Conservation (phyloP, 2,797 vertebrate genomes). For the Anniella stebbinsi region DNA sequence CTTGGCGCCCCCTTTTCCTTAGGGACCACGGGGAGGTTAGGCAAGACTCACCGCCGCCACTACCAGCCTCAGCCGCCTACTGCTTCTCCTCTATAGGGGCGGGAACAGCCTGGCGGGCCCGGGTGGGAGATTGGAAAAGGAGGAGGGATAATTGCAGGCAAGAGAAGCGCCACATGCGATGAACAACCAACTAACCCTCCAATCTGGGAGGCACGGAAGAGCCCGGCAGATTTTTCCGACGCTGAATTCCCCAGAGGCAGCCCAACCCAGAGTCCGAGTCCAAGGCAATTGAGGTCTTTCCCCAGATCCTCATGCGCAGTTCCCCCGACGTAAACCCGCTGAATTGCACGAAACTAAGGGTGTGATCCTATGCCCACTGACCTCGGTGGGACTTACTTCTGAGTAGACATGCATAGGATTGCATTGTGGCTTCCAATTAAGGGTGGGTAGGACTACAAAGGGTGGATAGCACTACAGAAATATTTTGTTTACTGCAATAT, state of each 20-base stretch:
- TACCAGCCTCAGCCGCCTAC: not conserved
- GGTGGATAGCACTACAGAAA: too few relatives aligned
- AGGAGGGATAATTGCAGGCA: not conserved
- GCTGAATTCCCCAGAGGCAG: not conserved
- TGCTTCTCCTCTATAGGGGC: not conserved
- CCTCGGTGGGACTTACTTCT: not conserved
- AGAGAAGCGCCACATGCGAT: not conserved
- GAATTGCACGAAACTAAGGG: too few relatives aligned
- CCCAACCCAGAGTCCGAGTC: not conserved
- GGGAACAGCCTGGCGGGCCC: conserved; percentile 11
- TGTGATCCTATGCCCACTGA: not conserved
- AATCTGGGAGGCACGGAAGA: not conserved
- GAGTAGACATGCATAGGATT: not conserved
- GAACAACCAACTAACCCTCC: not conserved
- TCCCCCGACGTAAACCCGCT: not conserved
- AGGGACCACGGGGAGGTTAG: not conserved
- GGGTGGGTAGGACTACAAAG: too few relatives aligned
- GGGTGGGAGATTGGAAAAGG: not conserved
- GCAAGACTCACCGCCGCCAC: not conserved
- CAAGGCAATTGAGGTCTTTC: not conserved
- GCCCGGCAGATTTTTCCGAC: not conserved
- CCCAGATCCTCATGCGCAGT: not conserved
- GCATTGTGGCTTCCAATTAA: not conserved
- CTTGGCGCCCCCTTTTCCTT: not conserved
- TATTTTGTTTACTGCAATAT: not conserved